phyloP scores from a whole-genome alignment of 2,888 invertebrate genomes.

The Folsomia candida region DNA sequence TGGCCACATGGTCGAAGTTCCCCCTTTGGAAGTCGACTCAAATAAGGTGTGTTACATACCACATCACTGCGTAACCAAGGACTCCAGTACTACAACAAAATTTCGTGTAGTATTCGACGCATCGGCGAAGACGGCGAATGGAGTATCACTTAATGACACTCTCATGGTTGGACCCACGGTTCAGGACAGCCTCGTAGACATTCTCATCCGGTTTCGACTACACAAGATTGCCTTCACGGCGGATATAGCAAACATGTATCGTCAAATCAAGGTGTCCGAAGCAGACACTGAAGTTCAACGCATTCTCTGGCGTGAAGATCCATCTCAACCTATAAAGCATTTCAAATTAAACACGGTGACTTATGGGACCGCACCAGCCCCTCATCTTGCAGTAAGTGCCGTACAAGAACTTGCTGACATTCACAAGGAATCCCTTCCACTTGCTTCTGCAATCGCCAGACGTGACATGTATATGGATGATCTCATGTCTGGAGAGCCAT shows the following conservation, averaged over 20 bases:
- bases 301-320: slow-evolving; percentile 53
- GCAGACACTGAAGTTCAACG: slow-evolving; percentile 52
- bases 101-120: no score
- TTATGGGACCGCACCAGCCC: slow-evolving; percentile 52
- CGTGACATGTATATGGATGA: slow-evolving; percentile 51
- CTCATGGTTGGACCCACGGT: no score
- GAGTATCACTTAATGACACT: not conserved
- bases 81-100: not conserved
- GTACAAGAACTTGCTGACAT: slow-evolving; percentile 50
- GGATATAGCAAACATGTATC: no score
- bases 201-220: no score
- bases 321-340: slow-evolving; percentile 34
- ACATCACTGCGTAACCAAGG: no score
- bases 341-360: slow-evolving; percentile 51
- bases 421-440: slow-evolving; percentile 26
- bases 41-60: not conserved
- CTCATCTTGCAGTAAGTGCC: slow-evolving; percentile 35
- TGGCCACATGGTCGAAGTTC: not conserved
- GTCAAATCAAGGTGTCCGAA: slow-evolving; percentile 47
- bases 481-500: no score
- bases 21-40: not conserved
- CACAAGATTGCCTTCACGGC: no score
- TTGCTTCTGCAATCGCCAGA: slow-evolving; percentile 29
- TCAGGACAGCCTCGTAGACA: no score
- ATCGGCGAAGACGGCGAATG: not conserved